phyloP scores from a whole-genome alignment of 2,888 invertebrate species.

The Andrena flavipes region DNA sequence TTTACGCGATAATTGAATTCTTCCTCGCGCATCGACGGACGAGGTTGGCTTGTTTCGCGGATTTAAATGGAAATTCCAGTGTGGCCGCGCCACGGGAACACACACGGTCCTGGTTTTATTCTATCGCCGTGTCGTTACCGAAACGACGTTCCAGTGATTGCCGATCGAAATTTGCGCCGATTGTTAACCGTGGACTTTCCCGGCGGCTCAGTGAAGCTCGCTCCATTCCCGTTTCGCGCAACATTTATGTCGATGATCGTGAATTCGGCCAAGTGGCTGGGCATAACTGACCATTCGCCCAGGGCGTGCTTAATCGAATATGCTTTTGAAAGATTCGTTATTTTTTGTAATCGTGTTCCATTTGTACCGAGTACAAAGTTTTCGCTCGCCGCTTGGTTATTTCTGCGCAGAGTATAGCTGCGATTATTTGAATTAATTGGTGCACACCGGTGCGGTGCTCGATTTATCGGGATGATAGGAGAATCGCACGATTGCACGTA shows the following conservation, averaged over 20 bases:
- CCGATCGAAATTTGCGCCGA: constrained; percentile 60
- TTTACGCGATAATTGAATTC: constrained; percentile 36
- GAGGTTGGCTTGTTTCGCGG: constrained; percentile 33
- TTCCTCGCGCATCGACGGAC: background rate
- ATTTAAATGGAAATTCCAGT: constrained; percentile 53
- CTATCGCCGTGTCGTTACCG: constrained; percentile 55
- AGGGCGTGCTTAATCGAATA: constrained; percentile 19
- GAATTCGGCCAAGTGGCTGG: constrained; percentile 33
- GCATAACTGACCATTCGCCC: constrained; percentile 4
- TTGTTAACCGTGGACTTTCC: constrained; percentile 53
- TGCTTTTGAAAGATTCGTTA: constrained; percentile 8
- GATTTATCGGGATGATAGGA: too few relatives aligned
- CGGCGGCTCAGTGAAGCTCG: constrained; percentile 18
- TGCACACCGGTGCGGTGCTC: background rate
- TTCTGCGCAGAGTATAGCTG: background rate
- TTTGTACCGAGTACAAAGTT: background rate
- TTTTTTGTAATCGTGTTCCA: background rate
- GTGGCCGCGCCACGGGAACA: constrained; percentile 14
- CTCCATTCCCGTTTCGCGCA: constrained; percentile 41
- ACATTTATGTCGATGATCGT: constrained; percentile 53
- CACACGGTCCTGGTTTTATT: constrained; percentile 20
- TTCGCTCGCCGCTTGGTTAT: background rate
- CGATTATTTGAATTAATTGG: background rate
- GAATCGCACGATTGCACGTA: background rate
- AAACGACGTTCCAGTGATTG: constrained; percentile 52